Evolutionary conservation across 2,797 vertebrate genomes (phyloP), one percentile per base, ranked within the genome.

Genomic region (Sus cebifrons): DNA sequence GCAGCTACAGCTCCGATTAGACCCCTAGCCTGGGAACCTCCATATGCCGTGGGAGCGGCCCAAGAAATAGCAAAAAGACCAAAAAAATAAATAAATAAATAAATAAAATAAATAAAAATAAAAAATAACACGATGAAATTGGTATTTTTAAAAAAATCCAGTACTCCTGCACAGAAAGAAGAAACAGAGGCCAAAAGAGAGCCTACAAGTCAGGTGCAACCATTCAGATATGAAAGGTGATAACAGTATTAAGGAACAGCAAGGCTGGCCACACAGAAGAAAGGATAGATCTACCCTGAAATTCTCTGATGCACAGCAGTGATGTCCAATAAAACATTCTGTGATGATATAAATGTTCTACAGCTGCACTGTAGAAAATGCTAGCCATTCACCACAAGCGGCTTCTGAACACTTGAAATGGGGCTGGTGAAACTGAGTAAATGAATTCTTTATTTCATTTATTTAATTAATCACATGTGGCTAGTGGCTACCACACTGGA

Each of bases 401-500:
- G 60, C 52, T 85, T 62, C 25, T 16, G 52, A 86, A 73, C 52
- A 56, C 23, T 36, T 49, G 27, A 75, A 86, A 64, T 11, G n/a
- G 25, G 68, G 17, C 62, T 27, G 77, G 68, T n/a, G 36, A 67
- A 67, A 95, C 21, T 44, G 16, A 89, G n/a, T 44, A 79, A 52
- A 17, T 56, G 8, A 77, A 84, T 40, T 84, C 21, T 84, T 89
- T 27, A 92, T 56, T 71, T 87, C 62, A 84, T 73, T 89, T 32
- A 83, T 20, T 77, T 64, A 92, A 92, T 68, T 32, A 85, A 27
- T 62, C 67, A 62, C 49, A 16, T 29, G 36, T 21, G 44, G 79
- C 65, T 36, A 81, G 86, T 40, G 23, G 8, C 65, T 78, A 36
- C 86, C 65, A 12, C 36, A 60, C 0, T 0, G 0, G 13, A 36